Conservation (phyloP, 2,797 vertebrate species). For the Gastrophryne carolinensis region DNA sequence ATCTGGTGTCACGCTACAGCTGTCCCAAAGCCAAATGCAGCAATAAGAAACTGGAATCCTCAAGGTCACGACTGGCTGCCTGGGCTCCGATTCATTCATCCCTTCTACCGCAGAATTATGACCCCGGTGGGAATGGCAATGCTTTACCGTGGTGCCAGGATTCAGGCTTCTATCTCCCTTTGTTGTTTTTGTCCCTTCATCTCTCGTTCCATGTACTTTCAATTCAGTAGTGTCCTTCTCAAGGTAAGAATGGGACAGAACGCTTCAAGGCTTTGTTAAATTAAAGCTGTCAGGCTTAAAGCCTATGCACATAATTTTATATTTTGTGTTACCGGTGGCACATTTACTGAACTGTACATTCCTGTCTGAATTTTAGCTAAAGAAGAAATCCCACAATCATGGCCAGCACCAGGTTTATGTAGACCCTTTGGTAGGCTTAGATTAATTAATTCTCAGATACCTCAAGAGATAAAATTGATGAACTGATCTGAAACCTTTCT, state of each 20-base stretch:
- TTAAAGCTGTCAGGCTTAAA: slow-evolving; percentile 6
- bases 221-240: slow-evolving; percentile 12
- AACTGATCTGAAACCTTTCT: no score
- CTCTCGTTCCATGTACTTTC: neutral
- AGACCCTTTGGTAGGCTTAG: no score
- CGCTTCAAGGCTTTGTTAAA: neutral
- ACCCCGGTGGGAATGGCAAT: slow-evolving; percentile 26
- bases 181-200: slow-evolving; percentile 7
- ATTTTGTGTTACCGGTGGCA: neutral
- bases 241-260: slow-evolving; percentile 1
- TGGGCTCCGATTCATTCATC: slow-evolving; percentile 6
- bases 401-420: no score
- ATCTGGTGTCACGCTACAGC: slow-evolving; percentile 44
- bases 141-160: slow-evolving; percentile 24
- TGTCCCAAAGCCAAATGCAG: slow-evolving; percentile 45
- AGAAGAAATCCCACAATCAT: no score
- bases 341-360: no score
- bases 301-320: neutral
- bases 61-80: slow-evolving; percentile 43
- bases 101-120: slow-evolving; percentile 18
- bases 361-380: no score
- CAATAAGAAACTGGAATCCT: slow-evolving; percentile 43
- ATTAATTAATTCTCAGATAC: no score
- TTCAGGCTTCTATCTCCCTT: slow-evolving; percentile 22
- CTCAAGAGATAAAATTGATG: no score